These are phyloP conservation scores for Gadopsis bispinosus DNA, from an alignment of 2,797 vertebrate species.

Conservation along the genomic window DNA sequence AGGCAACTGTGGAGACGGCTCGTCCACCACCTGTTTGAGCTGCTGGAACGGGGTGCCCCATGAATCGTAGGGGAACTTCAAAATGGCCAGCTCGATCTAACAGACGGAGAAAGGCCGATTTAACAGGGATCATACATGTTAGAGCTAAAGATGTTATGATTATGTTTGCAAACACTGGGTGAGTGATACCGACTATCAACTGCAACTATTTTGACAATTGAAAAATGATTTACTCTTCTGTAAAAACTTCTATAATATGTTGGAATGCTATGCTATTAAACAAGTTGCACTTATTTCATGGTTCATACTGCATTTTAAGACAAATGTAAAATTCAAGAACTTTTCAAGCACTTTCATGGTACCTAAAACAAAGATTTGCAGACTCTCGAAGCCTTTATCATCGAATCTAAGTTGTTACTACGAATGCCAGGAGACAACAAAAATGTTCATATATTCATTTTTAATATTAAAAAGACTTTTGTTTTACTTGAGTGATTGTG, in stretches of 20 bases:
- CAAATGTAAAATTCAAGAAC: too few species aligned
- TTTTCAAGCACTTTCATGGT: too few species aligned
- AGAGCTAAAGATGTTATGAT: not conserved
- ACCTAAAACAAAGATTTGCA: too few species aligned
- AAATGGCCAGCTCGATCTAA: slow-evolving; percentile 96
- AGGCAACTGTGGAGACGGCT: slow-evolving; percentile 95
- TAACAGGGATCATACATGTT: not conserved
- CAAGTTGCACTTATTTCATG: not conserved
- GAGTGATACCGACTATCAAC: not conserved
- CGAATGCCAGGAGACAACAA: too few species aligned
- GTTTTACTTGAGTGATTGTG: too few species aligned
- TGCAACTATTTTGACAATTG: not conserved
- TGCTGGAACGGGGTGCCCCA: slow-evolving; percentile 99
- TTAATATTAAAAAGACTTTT: too few species aligned
- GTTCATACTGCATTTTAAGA: too few species aligned
- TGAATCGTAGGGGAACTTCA: slow-evolving; percentile 97
- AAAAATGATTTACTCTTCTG: not conserved
- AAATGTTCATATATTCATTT: too few species aligned
- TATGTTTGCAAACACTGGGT: not conserved
- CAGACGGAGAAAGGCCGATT: not conserved
- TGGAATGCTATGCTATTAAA: not conserved
- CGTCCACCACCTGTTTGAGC: slow-evolving; percentile 99
- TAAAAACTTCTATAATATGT: not conserved
- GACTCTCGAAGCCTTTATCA: too few species aligned
- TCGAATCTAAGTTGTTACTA: too few species aligned